These are phyloP conservation scores for Argynnis bischoffii DNA, from an alignment of 2,888 invertebrate genomes.

Conservation along the genomic window DNA sequence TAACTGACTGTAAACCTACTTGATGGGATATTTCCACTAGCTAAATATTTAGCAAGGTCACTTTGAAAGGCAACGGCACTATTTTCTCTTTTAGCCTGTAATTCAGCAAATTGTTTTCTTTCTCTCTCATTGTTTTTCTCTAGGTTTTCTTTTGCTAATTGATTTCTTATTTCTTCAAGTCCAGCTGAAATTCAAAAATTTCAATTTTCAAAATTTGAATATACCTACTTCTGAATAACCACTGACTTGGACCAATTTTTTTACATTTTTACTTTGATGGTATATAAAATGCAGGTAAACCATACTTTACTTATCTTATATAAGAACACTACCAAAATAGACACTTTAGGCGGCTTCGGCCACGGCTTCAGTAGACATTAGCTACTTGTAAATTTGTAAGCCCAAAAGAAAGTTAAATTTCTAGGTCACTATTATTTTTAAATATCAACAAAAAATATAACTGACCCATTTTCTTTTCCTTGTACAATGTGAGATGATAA, in stretches of 20 bases:
- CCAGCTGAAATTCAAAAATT: conserved; percentile 53
- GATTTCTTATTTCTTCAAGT: conserved; percentile 64
- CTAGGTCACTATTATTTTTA: neutral
- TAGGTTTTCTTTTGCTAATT: conserved; percentile 61
- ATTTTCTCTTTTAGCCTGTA: conserved; percentile 61
- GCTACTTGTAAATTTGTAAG: neutral
- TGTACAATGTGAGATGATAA: conserved; percentile 86
- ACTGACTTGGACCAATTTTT: too few species aligned
- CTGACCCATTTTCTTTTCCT: conserved; percentile 87
- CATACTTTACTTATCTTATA: too few species aligned
- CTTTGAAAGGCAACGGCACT: conserved; percentile 68
- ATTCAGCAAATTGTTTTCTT: conserved; percentile 62
- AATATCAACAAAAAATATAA: neutral
- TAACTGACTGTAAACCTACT: conserved; percentile 46
- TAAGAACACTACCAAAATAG: too few species aligned
- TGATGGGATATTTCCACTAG: conserved; percentile 58
- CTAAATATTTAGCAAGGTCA: conserved; percentile 67
- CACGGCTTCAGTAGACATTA: too few species aligned
- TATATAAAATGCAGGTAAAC: too few species aligned
- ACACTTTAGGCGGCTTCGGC: too few species aligned
- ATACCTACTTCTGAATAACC: too few species aligned
- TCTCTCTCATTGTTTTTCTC: conserved; percentile 58
- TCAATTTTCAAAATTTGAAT: neutral
- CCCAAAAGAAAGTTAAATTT: neutral
- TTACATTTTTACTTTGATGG: too few species aligned